Conservation (phyloP, 2,888 invertebrate species). For the Agrypnus murinus region DNA sequence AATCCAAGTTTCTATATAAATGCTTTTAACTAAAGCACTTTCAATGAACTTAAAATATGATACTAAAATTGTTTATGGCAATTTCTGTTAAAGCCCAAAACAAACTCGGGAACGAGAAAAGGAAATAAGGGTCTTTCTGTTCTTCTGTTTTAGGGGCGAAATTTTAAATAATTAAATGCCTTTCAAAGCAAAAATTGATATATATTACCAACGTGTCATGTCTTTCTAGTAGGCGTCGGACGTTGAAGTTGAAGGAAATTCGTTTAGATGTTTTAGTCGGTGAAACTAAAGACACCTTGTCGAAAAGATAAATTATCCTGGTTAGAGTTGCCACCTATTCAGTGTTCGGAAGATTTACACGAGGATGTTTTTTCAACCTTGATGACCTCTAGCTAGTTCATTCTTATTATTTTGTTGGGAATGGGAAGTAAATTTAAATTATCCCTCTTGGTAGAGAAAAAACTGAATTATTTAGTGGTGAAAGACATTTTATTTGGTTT, state of each 20-base stretch:
- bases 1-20: slow-evolving; percentile 16
- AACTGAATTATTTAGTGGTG: slow-evolving; percentile 19
- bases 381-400: slow-evolving; percentile 37
- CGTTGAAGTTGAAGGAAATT: too few relatives aligned
- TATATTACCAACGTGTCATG: too few relatives aligned
- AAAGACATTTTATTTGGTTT: slow-evolving; percentile 4
- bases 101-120: too few relatives aligned
- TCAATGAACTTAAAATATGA: not conserved
- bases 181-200: too few relatives aligned
- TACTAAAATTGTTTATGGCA: not conserved
- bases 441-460: slow-evolving; percentile 22
- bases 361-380: slow-evolving; percentile 31
- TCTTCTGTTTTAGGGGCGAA: too few relatives aligned
- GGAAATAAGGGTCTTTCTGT: too few relatives aligned
- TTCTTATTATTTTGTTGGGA: slow-evolving; percentile 29
- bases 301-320: slow-evolving; percentile 27
- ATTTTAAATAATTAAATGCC: too few relatives aligned
- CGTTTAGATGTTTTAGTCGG: too few relatives aligned
- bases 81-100: too few relatives aligned
- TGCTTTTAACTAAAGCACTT: slow-evolving; percentile 13
- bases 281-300: too few relatives aligned
- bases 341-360: slow-evolving; percentile 38
- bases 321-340: slow-evolving; percentile 35
- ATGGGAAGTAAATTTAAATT: slow-evolving; percentile 34
- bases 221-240: too few relatives aligned